A percentile compares a stretch with the other conserved stretches of the same genome.
Conservation (phyloP, 2,888 invertebrate species). For the Drosophila glabriapex region DNA sequence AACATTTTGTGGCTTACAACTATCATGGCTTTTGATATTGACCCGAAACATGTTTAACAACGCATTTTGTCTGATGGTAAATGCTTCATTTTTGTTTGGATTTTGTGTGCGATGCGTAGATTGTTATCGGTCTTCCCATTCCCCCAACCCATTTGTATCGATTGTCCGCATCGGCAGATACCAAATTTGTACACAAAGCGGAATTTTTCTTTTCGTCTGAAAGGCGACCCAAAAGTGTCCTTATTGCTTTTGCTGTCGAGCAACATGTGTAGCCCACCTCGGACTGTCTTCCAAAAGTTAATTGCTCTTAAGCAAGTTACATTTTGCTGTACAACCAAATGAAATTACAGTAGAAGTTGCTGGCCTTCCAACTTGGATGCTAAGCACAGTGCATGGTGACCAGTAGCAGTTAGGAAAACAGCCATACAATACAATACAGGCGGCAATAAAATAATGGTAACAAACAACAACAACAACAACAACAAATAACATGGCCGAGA, state of each 20-base stretch:
- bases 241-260: not conserved
- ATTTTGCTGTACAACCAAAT: constrained; percentile 33
- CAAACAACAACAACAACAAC: constrained; percentile 29
- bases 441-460: constrained; percentile 55
- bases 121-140: constrained; percentile 15
- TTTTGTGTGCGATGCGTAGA: constrained; percentile 27
- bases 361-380: not conserved
- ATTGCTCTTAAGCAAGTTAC: constrained; percentile 44
- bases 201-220: constrained; percentile 28
- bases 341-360: constrained; percentile 27
- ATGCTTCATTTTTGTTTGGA: constrained; percentile 54
- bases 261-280: constrained; percentile 34
- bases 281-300: constrained; percentile 43
- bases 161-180: constrained; percentile 48
- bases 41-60: constrained; percentile 79
- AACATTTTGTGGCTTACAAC: constrained; percentile 81
- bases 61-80: constrained; percentile 67
- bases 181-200: constrained; percentile 67
- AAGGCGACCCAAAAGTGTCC: constrained; percentile 1
- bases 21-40: constrained; percentile 82
- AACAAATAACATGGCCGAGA: constrained; percentile 32
- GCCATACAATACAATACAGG: constrained; percentile 1
- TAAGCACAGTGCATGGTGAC: not conserved
- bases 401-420: constrained; percentile 2
- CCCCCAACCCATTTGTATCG: constrained; percentile 11